Conservation (phyloP, 1,140 invertebrate species). For the Manduca sexta region DNA sequence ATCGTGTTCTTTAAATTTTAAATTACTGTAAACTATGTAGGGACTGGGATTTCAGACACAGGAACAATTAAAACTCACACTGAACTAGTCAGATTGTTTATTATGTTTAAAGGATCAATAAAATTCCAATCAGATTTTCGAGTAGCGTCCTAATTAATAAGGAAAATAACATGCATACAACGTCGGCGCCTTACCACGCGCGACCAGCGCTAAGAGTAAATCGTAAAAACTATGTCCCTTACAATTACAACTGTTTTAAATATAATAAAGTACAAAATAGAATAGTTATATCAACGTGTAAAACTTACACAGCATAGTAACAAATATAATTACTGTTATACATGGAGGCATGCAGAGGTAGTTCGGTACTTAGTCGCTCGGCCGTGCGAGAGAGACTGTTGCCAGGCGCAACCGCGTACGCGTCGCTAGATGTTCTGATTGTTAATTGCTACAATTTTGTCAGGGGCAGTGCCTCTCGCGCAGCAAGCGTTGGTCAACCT, state of each 20-base stretch:
- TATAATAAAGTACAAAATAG: slow-evolving; percentile 55
- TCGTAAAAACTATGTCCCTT: slow-evolving; percentile 58
- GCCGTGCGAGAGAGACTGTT: not conserved
- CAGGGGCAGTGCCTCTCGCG: no score
- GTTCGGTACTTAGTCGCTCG: slow-evolving; percentile 42
- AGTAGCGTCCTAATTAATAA: slow-evolving; percentile 48
- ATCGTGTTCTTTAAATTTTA: no score
- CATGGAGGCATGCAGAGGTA: slow-evolving; percentile 67
- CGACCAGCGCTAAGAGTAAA: slow-evolving; percentile 20
- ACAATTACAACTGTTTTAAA: slow-evolving; percentile 45
- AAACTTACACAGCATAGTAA: slow-evolving; percentile 41
- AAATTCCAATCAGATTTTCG: slow-evolving; percentile 43
- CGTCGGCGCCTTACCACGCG: slow-evolving; percentile 36
- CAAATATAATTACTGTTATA: slow-evolving; percentile 59
- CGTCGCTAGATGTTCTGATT: not conserved
- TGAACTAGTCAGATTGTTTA: slow-evolving; percentile 60
- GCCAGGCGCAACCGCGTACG: no score
- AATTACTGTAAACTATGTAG: no score
- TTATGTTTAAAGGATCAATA: slow-evolving; percentile 57
- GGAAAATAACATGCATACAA: slow-evolving; percentile 50
- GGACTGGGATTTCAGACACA: not conserved
- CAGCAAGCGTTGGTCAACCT: not conserved
- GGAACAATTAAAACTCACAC: slow-evolving; percentile 8
- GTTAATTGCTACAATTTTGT: not conserved
- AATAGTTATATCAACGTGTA: slow-evolving; percentile 24